A percentile compares a stretch with the other conserved stretches of the same genome.
Conservation (phyloP, 2,797 vertebrate species). For the Anguilla obscura region DNA sequence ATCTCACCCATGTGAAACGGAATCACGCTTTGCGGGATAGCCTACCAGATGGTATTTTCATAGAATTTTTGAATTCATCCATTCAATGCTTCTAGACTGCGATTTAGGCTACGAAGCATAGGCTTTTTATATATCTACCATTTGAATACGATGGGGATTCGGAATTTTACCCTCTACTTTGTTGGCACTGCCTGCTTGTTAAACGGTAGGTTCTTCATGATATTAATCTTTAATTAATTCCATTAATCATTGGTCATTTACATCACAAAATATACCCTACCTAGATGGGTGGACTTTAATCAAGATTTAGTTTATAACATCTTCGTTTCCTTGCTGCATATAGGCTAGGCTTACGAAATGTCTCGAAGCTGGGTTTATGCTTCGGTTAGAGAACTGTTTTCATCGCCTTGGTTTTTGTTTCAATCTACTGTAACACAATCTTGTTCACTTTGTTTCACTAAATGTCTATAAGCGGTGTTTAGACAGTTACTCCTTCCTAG, state of each 20-base stretch:
- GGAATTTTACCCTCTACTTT: conserved; percentile 52
- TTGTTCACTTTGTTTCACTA: not conserved
- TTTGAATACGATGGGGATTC: conserved; percentile 50
- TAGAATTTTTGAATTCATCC: not conserved
- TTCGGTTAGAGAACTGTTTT: conserved; percentile 9
- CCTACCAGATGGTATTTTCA: not conserved
- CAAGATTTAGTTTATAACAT: not conserved
- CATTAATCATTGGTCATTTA: too few relatives aligned
- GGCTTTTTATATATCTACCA: conserved; percentile 8
- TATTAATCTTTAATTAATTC: not conserved
- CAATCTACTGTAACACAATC: not conserved
- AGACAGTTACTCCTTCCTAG: not conserved
- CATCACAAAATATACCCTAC: not conserved
- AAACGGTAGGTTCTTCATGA: conserved; percentile 56
- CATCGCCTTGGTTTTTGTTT: not conserved
- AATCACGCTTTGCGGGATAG: not conserved
- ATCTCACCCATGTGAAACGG: conserved; percentile 5
- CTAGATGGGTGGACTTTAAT: not conserved
- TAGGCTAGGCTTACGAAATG: not conserved
- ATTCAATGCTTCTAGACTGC: not conserved
- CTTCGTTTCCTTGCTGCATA: not conserved
- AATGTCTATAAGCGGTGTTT: not conserved
- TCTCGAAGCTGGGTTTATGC: conserved; percentile 12
- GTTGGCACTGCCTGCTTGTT: conserved; percentile 53
- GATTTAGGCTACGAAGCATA: not conserved